phyloP scores from a whole-genome alignment of 2,797 vertebrate genomes.

The Numenius phaeopus region DNA sequence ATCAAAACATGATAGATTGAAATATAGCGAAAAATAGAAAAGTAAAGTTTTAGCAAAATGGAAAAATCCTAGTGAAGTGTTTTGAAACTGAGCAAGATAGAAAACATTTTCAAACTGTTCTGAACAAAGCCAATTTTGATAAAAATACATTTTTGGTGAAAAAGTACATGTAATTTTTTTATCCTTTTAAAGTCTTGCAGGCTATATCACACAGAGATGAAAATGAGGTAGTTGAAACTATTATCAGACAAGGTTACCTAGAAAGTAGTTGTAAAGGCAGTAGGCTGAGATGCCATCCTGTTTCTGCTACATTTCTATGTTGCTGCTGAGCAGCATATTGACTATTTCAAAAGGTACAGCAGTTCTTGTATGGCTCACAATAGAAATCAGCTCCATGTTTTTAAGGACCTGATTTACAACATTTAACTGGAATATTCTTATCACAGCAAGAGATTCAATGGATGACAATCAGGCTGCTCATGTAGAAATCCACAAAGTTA shows the following conservation, averaged over 20 bases:
- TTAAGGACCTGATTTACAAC: neutral
- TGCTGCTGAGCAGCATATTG: neutral
- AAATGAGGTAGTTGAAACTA: neutral
- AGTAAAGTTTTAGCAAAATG: neutral
- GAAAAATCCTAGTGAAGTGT: neutral
- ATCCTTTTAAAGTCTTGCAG: neutral
- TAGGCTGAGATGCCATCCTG: neutral
- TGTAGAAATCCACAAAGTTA: neutral
- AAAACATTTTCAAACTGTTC: neutral
- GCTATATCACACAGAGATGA: neutral
- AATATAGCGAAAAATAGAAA: neutral
- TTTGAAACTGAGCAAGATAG: neutral
- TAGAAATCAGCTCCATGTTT: neutral
- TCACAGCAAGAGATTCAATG: neutral
- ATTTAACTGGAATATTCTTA: neutral
- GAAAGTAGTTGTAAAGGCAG: neutral
- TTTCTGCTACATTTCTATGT: neutral
- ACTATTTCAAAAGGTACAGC: neutral
- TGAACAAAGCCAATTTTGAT: neutral
- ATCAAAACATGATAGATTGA: neutral
- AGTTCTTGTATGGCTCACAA: neutral
- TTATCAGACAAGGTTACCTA: neutral
- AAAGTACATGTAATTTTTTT: neutral
- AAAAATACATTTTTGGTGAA: neutral
- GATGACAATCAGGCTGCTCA: neutral